Evolutionary conservation across 2,797 vertebrate genomes (phyloP).

Genomic region (Apogon hyalosoma): DNA sequence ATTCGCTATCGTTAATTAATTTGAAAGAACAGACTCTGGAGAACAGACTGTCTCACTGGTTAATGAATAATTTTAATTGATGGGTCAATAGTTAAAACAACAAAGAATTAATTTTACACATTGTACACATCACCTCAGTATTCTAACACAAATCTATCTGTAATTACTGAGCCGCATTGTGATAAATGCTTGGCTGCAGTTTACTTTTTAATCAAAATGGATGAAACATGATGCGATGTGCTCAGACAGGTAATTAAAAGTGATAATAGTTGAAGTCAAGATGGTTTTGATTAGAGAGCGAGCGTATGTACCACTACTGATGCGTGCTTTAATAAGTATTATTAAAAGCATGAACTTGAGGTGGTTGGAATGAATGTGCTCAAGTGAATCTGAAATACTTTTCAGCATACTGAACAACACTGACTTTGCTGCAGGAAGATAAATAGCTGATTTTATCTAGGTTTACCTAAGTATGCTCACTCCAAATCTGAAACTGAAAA

Average conservation of each 20-base stretch:
- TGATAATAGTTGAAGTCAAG: neutral
- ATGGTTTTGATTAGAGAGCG: neutral
- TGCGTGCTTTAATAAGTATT: too few species aligned
- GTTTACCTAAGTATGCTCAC: too few species aligned
- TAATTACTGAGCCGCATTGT: constrained; percentile 7
- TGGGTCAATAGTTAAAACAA: constrained; percentile 19
- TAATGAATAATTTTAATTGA: constrained; percentile 22
- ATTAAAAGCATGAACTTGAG: too few species aligned
- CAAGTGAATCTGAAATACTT: too few species aligned
- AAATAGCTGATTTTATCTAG: too few species aligned
- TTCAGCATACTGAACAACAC: too few species aligned
- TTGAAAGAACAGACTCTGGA: constrained; percentile 39
- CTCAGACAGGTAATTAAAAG: neutral
- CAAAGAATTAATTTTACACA: constrained; percentile 9
- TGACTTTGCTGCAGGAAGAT: too few species aligned
- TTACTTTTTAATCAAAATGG: neutral
- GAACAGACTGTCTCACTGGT: constrained; percentile 30
- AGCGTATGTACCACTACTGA: too few species aligned
- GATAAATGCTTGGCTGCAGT: neutral
- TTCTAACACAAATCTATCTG: neutral
- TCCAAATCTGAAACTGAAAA: too few species aligned
- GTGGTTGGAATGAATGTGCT: too few species aligned
- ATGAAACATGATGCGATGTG: neutral
- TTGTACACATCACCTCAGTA: neutral
- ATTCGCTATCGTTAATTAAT: constrained; percentile 60